Percentiles rank a stretch among this genome's conserved stretches.
Conservation (phyloP, 2,888 invertebrate genomes). For the Loripinus fragilis region DNA sequence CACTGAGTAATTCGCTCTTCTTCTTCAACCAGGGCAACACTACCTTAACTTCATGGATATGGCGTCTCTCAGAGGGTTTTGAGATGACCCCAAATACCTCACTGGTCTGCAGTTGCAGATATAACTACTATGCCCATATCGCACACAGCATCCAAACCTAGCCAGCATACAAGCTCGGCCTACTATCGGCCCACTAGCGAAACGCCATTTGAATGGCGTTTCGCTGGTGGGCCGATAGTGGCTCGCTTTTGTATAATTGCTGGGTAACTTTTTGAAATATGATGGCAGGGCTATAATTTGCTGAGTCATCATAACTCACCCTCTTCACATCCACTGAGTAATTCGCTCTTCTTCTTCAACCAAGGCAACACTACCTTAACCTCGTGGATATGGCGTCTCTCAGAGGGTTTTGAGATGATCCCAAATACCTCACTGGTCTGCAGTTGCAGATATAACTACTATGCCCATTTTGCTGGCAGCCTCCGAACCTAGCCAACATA, state of each 20-base stretch:
- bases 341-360: slow-evolving; percentile 73
- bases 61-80: slow-evolving; percentile 61
- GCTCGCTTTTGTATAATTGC: too few species aligned
- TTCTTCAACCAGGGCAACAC: slow-evolving; percentile 76
- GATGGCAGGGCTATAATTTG: too few species aligned
- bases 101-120: slow-evolving; percentile 72
- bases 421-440: slow-evolving; percentile 69
- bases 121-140: too few species aligned
- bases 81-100: slow-evolving; percentile 69
- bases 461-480: too few species aligned
- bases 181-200: too few species aligned
- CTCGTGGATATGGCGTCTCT: slow-evolving; percentile 57
- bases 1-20: slow-evolving; percentile 69
- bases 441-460: too few species aligned
- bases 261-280: too few species aligned
- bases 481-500: too few species aligned
- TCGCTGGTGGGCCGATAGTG: too few species aligned
- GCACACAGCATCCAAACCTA: too few species aligned
- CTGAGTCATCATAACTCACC: slow-evolving; percentile 69
- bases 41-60: slow-evolving; percentile 63
- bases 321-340: slow-evolving; percentile 66
- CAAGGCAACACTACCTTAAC: slow-evolving; percentile 73
- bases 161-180: too few species aligned
- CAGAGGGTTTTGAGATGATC: slow-evolving; percentile 68
- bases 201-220: too few species aligned